Percentiles rank a stretch among this genome's conserved stretches.
These are phyloP conservation scores for Lepidothrix coronata DNA, from an alignment of 2,113 vertebrate species.

Conservation along the genomic window DNA sequence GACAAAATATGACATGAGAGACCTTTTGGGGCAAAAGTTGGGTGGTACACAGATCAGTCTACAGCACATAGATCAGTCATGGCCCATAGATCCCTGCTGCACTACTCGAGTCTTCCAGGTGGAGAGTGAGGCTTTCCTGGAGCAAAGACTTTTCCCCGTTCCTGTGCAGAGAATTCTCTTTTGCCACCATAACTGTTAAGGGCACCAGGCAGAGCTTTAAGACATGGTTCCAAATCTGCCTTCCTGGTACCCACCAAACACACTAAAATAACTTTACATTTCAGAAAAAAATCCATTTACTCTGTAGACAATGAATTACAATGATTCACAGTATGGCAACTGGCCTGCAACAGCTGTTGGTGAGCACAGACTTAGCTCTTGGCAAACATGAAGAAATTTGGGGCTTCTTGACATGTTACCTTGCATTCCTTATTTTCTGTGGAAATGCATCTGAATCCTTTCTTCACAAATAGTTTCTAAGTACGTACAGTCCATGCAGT, in stretches of 20 bases:
- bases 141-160: background rate
- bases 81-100: rapidly evolving
- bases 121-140: background rate
- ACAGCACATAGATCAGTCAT: background rate
- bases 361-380: background rate
- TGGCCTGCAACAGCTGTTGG: rapidly evolving
- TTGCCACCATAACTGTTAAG: background rate
- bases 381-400: background rate
- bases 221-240: background rate
- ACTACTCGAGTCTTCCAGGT: background rate
- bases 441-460: background rate
- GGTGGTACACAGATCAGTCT: background rate
- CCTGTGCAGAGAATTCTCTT: background rate
- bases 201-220: background rate
- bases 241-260: background rate
- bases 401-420: background rate
- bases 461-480: background rate
- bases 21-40: background rate
- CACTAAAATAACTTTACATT: background rate
- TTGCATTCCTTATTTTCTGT: background rate
- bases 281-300: background rate
- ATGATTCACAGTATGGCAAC: background rate
- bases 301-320: background rate
- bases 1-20: background rate
- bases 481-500: background rate